Conservation (phyloP, 2,888 invertebrate species). For the Blastobasis adustella region DNA sequence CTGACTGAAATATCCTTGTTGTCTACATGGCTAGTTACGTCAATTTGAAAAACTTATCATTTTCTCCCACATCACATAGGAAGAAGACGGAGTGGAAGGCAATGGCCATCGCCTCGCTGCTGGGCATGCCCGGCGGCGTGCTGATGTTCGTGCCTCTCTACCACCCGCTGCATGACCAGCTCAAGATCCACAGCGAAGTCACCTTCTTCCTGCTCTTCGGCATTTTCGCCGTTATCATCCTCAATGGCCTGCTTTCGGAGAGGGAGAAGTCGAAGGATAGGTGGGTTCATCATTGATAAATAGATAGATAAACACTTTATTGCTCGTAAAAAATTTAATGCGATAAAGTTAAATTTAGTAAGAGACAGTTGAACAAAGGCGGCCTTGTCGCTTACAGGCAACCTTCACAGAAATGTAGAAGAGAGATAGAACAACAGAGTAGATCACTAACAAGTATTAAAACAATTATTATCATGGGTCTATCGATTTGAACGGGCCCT, state of each 20-base stretch:
- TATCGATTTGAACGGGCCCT: too few species aligned
- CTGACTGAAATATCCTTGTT: too few species aligned
- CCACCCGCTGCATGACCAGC: constrained; percentile 83
- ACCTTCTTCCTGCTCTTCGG: constrained; percentile 79
- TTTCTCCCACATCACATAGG: constrained; percentile 18
- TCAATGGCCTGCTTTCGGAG: constrained; percentile 74
- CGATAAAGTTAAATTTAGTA: too few species aligned
- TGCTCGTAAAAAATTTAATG: neutral
- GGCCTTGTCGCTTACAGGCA: too few species aligned
- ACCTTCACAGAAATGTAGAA: too few species aligned
- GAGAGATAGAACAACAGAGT: too few species aligned
- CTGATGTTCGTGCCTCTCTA: constrained; percentile 83
- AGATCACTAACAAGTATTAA: too few species aligned
- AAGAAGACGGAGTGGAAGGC: constrained; percentile 41
- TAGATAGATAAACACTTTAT: neutral
- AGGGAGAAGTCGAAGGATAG: constrained; percentile 36
- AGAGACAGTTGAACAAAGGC: too few species aligned
- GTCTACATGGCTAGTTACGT: too few species aligned
- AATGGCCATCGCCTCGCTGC: constrained; percentile 72
- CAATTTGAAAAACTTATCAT: too few species aligned
- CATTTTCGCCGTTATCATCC: constrained; percentile 73
- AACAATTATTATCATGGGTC: too few species aligned
- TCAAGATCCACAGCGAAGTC: constrained; percentile 81
- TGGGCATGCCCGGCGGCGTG: constrained; percentile 84
- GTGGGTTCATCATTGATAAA: constrained; percentile 30